Base-by-base conservation (phyloP, 2,113 vertebrate genomes). In the Poecile atricapillus region DNA sequence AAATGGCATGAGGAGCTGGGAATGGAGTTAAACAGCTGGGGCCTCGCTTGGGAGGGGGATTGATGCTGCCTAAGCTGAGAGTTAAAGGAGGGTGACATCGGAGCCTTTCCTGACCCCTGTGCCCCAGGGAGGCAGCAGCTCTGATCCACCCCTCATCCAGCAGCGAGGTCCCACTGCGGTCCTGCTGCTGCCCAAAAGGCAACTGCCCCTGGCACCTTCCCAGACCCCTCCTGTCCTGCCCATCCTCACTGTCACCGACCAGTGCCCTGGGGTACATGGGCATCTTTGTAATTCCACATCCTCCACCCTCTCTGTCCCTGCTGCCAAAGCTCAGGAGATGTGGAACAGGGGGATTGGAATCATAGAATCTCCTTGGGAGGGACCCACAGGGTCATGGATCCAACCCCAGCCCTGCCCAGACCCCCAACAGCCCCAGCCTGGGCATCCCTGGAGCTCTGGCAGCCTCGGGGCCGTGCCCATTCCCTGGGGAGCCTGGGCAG, bases 101-200 rank as follows among this genome's bases (percentile, higher is more conserved):
- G 15, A 69, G 53, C 44, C 4, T 1, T 47, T 62, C 9, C 60
- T 0, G 10, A 22, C 15, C 49, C 60, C 0, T 0, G 39, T 2
- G 15, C 44, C 39, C 15, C 27, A 14, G 14, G 47, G 18, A 41
- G 65, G 53, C 25, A 35, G 62, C 3, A 25, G 39, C 35, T 28
- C 76, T 30, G 63, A 24, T 69, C 64, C 46, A 63, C 18, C 28
- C 27, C 43, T 75, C 1, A 0, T 20, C 35, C 39, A 16, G 53
- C 7, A 4, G 25, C 14, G 47, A 7, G 8, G 15, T 52, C 62
- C 35, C 6, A 1, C 11, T 4, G 1, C 0, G 4, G 46, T 20
- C 60, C 49, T 69, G 41, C 47, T 83, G 71, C 80, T 80, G 58
- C 53, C 63, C 60, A 13, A 4, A 56, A 22, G 9, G 18, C 0